A percentile compares a stretch with the other conserved stretches of the same genome.
Conservation (phyloP, 2,888 invertebrate genomes). For the Ashinkailepas kermadecensis region DNA sequence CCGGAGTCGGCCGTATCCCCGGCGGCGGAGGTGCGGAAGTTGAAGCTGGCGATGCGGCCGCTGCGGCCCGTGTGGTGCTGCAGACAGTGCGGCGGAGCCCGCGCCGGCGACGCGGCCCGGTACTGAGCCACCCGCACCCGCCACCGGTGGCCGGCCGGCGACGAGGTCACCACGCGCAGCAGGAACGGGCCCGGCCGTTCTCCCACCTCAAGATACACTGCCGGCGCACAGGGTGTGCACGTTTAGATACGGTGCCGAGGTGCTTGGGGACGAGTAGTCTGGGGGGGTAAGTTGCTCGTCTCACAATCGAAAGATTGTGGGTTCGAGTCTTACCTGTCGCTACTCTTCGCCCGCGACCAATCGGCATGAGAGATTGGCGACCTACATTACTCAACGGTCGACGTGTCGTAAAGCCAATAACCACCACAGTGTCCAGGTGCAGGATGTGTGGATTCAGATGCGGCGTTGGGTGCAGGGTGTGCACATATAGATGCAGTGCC, state of each 20-base stretch:
- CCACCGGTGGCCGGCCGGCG: conserved; percentile 34
- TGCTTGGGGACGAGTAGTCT: no score
- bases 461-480: no score
- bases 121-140: conserved; percentile 33
- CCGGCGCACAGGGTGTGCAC: neutral
- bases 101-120: neutral
- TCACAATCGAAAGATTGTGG: no score
- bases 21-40: conserved; percentile 31
- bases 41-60: conserved; percentile 37
- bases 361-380: no score
- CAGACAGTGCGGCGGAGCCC: conserved; percentile 37
- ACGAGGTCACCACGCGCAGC: conserved; percentile 51
- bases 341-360: no score
- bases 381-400: no score
- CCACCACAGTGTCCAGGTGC: no score
- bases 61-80: conserved; percentile 36
- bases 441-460: no score
- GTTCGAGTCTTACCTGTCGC: no score
- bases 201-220: conserved; percentile 65
- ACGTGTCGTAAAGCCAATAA: no score
- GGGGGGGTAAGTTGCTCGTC: no score
- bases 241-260: neutral
- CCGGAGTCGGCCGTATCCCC: neutral
- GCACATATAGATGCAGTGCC: no score
- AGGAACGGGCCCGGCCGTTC: conserved; percentile 55